These are phyloP conservation scores for Keiferia lycopersicella DNA, from an alignment of 2,888 invertebrate genomes.

Conservation along the genomic window DNA sequence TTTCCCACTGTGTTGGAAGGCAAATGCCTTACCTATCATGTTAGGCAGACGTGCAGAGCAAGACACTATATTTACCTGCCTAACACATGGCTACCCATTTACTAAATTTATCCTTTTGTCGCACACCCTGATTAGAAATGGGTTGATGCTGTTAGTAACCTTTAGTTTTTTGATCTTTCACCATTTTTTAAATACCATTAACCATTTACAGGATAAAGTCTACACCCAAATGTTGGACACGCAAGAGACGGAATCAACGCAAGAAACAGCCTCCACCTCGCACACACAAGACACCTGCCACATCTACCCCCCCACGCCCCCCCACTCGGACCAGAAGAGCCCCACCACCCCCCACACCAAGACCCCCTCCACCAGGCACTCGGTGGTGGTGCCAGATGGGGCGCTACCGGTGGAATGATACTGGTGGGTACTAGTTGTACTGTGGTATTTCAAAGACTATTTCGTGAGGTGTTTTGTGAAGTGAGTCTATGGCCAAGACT, in stretches of 20 bases:
- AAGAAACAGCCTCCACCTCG: slow-evolving; percentile 43
- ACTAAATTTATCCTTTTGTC: no score
- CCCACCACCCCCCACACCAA: slow-evolving; percentile 63
- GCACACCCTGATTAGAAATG: no score
- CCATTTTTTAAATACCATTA: not conserved
- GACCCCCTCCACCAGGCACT: slow-evolving; percentile 61
- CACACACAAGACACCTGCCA: slow-evolving; percentile 49
- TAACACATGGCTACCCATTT: no score
- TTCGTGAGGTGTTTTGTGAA: not conserved
- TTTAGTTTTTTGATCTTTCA: no score
- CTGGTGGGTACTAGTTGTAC: not conserved
- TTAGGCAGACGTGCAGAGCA: no score
- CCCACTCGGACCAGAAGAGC: slow-evolving; percentile 72
- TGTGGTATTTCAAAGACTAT: slow-evolving; percentile 12
- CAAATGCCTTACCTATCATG: no score
- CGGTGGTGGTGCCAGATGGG: slow-evolving; percentile 42
- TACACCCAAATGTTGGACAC: slow-evolving; percentile 50
- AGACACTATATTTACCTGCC: no score
- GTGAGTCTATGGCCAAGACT: not conserved
- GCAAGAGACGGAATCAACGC: slow-evolving; percentile 32
- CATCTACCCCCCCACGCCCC: slow-evolving; percentile 72
- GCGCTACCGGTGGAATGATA: slow-evolving; percentile 38
- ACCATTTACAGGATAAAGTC: slow-evolving; percentile 61
- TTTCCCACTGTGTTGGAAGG: no score
- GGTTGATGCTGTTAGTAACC: no score